A percentile compares a stretch with the other conserved stretches of the same genome.
Conservation (phyloP, 2,888 invertebrate species). For the Drosophila mayaguana region DNA sequence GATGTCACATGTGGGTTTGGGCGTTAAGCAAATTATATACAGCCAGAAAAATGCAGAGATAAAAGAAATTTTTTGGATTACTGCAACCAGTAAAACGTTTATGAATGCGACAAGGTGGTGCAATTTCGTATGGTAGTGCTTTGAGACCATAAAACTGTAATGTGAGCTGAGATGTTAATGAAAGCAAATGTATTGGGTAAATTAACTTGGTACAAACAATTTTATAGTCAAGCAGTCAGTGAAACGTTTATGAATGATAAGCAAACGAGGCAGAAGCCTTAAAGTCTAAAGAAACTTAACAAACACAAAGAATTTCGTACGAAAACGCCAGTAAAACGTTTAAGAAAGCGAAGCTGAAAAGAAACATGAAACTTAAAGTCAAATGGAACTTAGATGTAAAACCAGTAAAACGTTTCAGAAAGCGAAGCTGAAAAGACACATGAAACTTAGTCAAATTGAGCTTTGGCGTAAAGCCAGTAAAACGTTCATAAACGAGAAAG, state of each 20-base stretch:
- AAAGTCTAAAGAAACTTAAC: neutral
- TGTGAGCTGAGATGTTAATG: neutral
- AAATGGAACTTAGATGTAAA: too few species aligned
- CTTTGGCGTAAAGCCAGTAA: too few species aligned
- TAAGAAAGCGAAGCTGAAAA: neutral
- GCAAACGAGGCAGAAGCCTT: neutral
- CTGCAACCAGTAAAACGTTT: conserved; percentile 3
- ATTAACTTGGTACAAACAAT: neutral
- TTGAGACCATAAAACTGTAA: neutral
- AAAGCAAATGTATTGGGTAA: neutral
- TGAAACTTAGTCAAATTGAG: neutral
- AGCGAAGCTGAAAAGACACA: neutral
- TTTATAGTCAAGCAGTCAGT: neutral
- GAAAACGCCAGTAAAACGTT: neutral
- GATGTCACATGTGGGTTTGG: neutral
- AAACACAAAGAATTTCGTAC: too few species aligned
- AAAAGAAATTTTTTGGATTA: neutral
- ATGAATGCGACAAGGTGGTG: conserved; percentile 2
- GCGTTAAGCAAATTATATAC: neutral
- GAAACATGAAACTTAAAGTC: neutral
- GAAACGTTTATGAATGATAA: neutral
- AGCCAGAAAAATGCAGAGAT: neutral
- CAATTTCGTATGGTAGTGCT: neutral
- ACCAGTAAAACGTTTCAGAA: neutral
- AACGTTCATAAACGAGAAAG: too few species aligned